phyloP scores from a whole-genome alignment of 2,888 invertebrate species.

The Nycteola revayana region DNA sequence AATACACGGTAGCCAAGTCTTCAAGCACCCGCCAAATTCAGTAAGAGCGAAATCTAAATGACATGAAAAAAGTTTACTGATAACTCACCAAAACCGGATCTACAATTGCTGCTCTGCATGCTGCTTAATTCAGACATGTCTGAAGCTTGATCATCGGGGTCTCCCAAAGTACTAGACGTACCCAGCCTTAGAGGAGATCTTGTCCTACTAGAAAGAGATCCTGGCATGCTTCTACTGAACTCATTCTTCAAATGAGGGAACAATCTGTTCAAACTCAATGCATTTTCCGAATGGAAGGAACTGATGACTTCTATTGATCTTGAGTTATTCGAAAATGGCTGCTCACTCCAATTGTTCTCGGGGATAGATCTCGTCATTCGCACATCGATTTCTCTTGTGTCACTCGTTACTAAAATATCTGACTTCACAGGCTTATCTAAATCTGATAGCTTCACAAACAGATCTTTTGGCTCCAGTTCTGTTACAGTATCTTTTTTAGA shows the following conservation, averaged over 20 bases:
- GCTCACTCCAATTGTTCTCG: constrained; percentile 85
- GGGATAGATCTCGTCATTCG: constrained; percentile 87
- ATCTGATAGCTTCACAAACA: constrained; percentile 90
- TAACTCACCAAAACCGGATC: constrained; percentile 75
- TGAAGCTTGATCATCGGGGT: constrained; percentile 71
- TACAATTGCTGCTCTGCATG: constrained; percentile 80
- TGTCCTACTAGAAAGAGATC: constrained; percentile 56
- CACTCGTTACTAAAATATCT: constrained; percentile 33
- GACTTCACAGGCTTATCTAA: constrained; percentile 83
- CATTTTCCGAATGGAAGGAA: constrained; percentile 81
- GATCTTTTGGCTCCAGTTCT: constrained; percentile 40
- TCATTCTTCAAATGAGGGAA: constrained; percentile 83
- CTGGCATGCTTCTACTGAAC: constrained; percentile 70
- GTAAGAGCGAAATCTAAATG: neutral
- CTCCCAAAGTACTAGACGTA: constrained; percentile 48
- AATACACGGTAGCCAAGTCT: too few species aligned
- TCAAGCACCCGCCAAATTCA: too few species aligned
- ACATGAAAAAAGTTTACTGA: neutral
- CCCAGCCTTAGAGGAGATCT: constrained; percentile 50
- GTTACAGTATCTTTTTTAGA: constrained; percentile 39
- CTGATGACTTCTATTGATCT: constrained; percentile 83
- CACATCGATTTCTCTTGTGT: constrained; percentile 53
- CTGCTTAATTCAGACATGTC: constrained; percentile 81
- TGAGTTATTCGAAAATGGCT: constrained; percentile 75
- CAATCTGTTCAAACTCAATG: constrained; percentile 81